A percentile compares a stretch with the other conserved stretches of the same genome.
Evolutionary conservation across 1,140 invertebrate species (phyloP).

Genomic region (Pomacea maculata): DNA sequence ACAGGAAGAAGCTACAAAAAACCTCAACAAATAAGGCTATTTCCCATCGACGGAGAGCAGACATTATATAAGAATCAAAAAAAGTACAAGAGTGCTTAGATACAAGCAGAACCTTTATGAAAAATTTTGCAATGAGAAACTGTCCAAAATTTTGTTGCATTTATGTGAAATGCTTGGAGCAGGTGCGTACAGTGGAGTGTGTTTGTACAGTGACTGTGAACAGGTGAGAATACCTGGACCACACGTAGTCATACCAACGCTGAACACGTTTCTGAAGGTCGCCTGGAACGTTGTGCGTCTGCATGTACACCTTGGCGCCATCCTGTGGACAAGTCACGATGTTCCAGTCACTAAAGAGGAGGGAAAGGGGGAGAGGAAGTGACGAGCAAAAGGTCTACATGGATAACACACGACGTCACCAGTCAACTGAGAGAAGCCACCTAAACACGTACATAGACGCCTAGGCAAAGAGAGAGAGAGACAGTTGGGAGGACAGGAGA

Average conservation of each 20-base stretch:
- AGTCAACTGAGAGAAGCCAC: too few relatives aligned
- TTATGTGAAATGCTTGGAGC: neutral
- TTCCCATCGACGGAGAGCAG: neutral
- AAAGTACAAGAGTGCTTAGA: too few relatives aligned
- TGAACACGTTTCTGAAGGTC: conserved; percentile 94
- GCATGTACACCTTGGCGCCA: conserved; percentile 96
- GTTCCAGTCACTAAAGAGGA: neutral
- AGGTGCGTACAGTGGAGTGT: neutral
- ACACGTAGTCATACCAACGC: conserved; percentile 97
- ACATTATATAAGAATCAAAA: neutral
- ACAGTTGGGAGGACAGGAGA: neutral
- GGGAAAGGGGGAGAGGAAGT: neutral
- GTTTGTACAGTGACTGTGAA: neutral
- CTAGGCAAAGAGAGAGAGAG: neutral
- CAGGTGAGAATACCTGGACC: conserved; percentile 77
- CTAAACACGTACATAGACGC: neutral
- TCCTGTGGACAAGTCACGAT: conserved; percentile 69
- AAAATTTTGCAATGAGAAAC: too few relatives aligned
- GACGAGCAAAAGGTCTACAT: neutral
- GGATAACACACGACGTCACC: too few relatives aligned
- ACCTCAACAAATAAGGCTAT: neutral
- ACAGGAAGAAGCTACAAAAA: neutral
- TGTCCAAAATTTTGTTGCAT: too few relatives aligned
- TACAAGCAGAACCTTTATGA: too few relatives aligned
- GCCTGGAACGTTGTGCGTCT: conserved; percentile 94